A percentile compares a stretch with the other conserved stretches of the same genome.
These are phyloP conservation scores for Pseudorasbora parva DNA, from an alignment of 2,113 vertebrate genomes.

Conservation along the genomic window DNA sequence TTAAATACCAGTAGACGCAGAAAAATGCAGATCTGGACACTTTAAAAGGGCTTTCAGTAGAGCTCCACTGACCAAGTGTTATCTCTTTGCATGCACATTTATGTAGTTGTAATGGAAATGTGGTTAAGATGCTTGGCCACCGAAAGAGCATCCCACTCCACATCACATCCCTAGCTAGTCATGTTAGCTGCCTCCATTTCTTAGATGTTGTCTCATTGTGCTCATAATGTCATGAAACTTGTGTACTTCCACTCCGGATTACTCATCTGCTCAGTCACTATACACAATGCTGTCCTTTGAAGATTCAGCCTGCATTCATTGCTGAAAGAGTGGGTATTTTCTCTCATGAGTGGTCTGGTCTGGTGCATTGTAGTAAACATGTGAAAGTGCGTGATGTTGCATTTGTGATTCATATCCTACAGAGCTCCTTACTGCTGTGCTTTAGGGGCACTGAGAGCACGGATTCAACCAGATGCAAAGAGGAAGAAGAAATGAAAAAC, in stretches of 20 bases:
- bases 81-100: neutral
- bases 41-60: conserved; percentile 19
- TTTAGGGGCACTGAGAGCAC: conserved; percentile 18
- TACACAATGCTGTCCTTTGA: conserved; percentile 1
- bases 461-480: conserved; percentile 17
- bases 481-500: conserved; percentile 42
- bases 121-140: neutral
- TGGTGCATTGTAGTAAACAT: neutral
- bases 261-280: neutral
- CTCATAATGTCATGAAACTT: neutral
- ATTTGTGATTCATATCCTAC: neutral
- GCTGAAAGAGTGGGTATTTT: neutral
- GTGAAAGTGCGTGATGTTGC: neutral
- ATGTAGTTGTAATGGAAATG: conserved; percentile 7
- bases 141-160: neutral
- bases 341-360: neutral
- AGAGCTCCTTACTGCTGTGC: neutral
- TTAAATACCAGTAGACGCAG: neutral
- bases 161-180: neutral
- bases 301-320: neutral
- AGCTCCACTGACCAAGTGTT: neutral
- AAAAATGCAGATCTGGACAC: conserved; percentile 21
- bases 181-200: neutral
- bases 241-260: neutral
- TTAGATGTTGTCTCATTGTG: neutral